Conservation (phyloP, 2,113 vertebrate genomes). For the Phycodurus eques region DNA sequence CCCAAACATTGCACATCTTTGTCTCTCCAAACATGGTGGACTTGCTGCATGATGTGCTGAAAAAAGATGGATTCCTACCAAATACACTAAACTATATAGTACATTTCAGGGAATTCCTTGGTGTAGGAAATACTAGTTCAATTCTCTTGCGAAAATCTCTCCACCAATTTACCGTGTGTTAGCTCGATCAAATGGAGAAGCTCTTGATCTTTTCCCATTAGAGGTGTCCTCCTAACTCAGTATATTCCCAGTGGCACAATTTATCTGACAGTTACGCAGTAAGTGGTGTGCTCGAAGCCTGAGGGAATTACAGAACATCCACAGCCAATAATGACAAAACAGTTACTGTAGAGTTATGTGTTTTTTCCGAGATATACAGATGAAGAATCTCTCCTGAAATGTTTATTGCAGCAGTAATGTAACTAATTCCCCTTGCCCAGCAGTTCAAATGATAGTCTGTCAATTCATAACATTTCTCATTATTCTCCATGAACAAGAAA, state of each 20-base stretch:
- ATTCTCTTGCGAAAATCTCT: not conserved
- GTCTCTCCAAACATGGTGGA: not conserved
- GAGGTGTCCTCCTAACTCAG: slow-evolving; percentile 45
- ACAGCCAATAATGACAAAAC: slow-evolving; percentile 29
- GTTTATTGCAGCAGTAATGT: not conserved
- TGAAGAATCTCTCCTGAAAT: not conserved
- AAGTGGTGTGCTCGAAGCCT: slow-evolving; percentile 47
- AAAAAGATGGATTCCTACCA: not conserved
- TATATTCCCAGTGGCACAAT: slow-evolving; percentile 38
- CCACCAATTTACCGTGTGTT: not conserved
- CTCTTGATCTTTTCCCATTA: slow-evolving; percentile 56
- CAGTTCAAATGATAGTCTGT: too few species aligned
- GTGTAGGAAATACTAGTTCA: not conserved
- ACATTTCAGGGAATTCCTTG: not conserved
- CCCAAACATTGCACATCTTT: not conserved
- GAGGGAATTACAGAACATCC: slow-evolving; percentile 21
- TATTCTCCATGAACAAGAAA: too few species aligned
- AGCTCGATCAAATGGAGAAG: slow-evolving; percentile 5
- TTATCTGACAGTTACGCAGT: slow-evolving; percentile 32
- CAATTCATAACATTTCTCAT: too few species aligned
- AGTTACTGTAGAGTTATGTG: slow-evolving; percentile 20
- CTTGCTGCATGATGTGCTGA: not conserved
- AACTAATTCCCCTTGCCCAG: not conserved
- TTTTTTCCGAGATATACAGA: slow-evolving; percentile 18
- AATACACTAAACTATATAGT: not conserved